Evolutionary conservation across 1,140 invertebrate genomes (phyloP).

Genomic region (Orius insidiosus): DNA sequence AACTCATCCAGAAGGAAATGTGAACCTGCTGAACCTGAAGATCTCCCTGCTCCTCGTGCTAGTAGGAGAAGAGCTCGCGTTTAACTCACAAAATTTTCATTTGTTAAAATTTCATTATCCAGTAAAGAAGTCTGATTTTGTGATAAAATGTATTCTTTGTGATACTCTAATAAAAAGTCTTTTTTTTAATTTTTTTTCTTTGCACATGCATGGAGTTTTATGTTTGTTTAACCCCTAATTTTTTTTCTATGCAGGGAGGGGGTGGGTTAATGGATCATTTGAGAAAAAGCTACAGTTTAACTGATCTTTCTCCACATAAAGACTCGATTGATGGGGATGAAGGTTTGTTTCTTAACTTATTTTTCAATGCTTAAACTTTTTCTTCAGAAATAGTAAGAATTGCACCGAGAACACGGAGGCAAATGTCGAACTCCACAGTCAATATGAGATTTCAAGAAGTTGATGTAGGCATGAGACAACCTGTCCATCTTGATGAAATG

Average conservation of each 20-base stretch:
- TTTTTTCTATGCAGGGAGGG: slow-evolving; percentile 46
- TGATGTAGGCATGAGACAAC: slow-evolving; percentile 34
- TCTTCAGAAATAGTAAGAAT: neutral
- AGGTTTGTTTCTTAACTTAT: slow-evolving; percentile 2
- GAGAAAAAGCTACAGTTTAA: slow-evolving; percentile 75
- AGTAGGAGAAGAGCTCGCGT: too few species aligned
- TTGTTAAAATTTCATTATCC: too few species aligned
- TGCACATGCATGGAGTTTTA: too few species aligned
- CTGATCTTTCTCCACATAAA: slow-evolving; percentile 48
- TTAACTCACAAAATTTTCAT: too few species aligned
- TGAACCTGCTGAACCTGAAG: too few species aligned
- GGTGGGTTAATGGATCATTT: slow-evolving; percentile 77
- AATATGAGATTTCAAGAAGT: slow-evolving; percentile 50
- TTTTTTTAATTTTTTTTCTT: slow-evolving; percentile 1
- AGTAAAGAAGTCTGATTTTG: too few species aligned
- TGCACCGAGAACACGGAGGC: neutral
- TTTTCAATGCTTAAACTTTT: neutral
- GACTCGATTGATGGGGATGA: slow-evolving; percentile 17
- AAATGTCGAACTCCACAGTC: slow-evolving; percentile 25
- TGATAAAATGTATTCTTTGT: too few species aligned
- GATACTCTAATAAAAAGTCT: neutral
- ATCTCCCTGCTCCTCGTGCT: too few species aligned
- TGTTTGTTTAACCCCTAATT: neutral
- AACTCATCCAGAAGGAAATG: too few species aligned
- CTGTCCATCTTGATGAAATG: neutral